phyloP scores from a whole-genome alignment of 2,797 vertebrate species.

The Coendou prehensilis region DNA sequence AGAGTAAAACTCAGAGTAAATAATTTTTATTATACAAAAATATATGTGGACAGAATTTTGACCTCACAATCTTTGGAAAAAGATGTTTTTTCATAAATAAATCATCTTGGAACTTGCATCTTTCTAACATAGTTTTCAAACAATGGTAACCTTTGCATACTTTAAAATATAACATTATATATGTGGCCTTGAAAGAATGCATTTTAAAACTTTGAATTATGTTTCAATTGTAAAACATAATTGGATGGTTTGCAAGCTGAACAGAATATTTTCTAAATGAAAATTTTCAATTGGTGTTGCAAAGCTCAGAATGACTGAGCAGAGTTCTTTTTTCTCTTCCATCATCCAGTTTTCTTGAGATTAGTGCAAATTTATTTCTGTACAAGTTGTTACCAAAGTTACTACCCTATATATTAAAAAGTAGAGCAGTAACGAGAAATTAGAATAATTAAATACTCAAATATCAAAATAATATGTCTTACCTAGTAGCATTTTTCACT shows the following conservation, averaged over 20 bases:
- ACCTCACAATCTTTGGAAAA: neutral
- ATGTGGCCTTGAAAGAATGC: neutral
- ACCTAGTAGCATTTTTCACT: conserved; percentile 56
- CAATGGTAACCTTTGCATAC: neutral
- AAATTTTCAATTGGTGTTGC: neutral
- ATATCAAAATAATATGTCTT: conserved; percentile 59
- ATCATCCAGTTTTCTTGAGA: neutral
- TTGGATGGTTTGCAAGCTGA: neutral
- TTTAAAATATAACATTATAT: neutral
- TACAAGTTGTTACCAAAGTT: conserved; percentile 38
- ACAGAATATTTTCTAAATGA: neutral
- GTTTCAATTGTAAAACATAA: neutral
- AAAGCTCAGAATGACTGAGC: conserved; percentile 11
- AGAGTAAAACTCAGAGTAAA: neutral
- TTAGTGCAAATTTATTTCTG: neutral
- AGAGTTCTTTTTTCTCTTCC: conserved; percentile 52
- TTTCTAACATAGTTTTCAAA: neutral
- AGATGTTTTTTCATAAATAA: neutral
- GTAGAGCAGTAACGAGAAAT: neutral
- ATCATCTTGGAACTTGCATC: neutral
- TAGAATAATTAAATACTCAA: neutral
- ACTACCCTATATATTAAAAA: neutral
- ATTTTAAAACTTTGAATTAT: neutral
- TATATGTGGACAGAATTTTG: neutral
- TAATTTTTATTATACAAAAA: neutral